A percentile compares a stretch with the other conserved stretches of the same genome.
These are phyloP conservation scores for Anas bernieri DNA, from an alignment of 2,797 vertebrate genomes.

Conservation along the genomic window DNA sequence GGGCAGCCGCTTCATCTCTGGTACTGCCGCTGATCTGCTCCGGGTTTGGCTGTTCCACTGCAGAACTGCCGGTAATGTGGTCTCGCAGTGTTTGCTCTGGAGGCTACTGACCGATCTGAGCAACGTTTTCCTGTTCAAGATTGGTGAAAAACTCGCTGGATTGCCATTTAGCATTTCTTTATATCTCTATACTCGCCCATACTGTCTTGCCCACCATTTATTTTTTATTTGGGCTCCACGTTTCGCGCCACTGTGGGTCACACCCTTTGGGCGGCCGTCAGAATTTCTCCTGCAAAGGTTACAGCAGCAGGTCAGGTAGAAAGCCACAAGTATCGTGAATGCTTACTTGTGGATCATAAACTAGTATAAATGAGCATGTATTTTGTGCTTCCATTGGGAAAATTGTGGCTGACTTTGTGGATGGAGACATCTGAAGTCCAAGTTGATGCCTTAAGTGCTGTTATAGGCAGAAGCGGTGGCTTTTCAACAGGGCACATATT, in stretches of 20 bases:
- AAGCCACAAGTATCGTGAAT: fast-evolving
- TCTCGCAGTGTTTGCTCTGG: not conserved
- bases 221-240: not conserved
- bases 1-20: too few relatives aligned
- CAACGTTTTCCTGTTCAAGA: not conserved
- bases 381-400: not conserved
- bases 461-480: not conserved
- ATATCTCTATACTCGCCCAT: not conserved
- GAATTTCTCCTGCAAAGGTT: not conserved
- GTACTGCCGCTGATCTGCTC: not conserved
- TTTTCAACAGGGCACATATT: not conserved
- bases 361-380: not conserved
- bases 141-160: not conserved
- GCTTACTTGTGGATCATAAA: not conserved
- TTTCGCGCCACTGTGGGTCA: conserved; percentile 28
- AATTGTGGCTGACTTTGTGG: not conserved
- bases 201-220: not conserved
- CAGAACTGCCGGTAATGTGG: not conserved
- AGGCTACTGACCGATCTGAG: not conserved
- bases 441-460: not conserved
- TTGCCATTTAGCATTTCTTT: not conserved
- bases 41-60: not conserved
- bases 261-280: conserved; percentile 6
- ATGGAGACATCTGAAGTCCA: not conserved
- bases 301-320: not conserved